These are phyloP conservation scores for Hoplodrina ambigua DNA, from an alignment of 2,888 invertebrate species.

Conservation along the genomic window DNA sequence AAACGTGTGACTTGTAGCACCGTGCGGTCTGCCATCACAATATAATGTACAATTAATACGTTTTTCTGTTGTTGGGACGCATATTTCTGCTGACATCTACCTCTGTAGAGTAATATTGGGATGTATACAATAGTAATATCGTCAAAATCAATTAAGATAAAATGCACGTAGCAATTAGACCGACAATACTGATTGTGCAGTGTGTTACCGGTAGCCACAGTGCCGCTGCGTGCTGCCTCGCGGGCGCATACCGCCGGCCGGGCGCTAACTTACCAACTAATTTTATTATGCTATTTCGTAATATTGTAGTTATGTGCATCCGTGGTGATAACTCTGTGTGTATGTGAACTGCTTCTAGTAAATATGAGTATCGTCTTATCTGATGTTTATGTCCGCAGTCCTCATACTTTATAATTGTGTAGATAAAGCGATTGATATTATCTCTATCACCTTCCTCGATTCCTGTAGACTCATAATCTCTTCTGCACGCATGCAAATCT, in stretches of 20 bases:
- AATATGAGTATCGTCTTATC: neutral
- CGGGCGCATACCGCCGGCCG: slow-evolving; percentile 21
- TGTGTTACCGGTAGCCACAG: slow-evolving; percentile 16
- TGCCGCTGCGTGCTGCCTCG: slow-evolving; percentile 8
- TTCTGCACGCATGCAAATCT: slow-evolving; percentile 4
- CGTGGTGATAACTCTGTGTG: slow-evolving; percentile 13
- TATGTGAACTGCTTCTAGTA: slow-evolving; percentile 19
- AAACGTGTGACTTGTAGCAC: slow-evolving; percentile 37
- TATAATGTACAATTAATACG: slow-evolving; percentile 38
- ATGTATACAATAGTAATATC: too few species aligned
- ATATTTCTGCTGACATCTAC: slow-evolving; percentile 42
- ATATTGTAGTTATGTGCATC: slow-evolving; percentile 25
- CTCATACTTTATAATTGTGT: neutral
- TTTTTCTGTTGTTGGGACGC: slow-evolving; percentile 48
- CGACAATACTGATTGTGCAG: slow-evolving; percentile 40
- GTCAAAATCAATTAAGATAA: slow-evolving; percentile 62
- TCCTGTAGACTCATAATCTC: neutral
- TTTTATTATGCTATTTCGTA: slow-evolving; percentile 18
- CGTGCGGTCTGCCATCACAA: slow-evolving; percentile 2
- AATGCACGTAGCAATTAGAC: slow-evolving; percentile 43
- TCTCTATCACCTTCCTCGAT: neutral
- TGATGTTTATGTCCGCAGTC: neutral
- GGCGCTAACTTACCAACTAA: slow-evolving; percentile 1
- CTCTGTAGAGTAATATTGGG: neutral
- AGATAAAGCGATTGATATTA: neutral